Evolutionary conservation across 2,888 invertebrate genomes (phyloP).

Genomic region (Lapara coniferarum): DNA sequence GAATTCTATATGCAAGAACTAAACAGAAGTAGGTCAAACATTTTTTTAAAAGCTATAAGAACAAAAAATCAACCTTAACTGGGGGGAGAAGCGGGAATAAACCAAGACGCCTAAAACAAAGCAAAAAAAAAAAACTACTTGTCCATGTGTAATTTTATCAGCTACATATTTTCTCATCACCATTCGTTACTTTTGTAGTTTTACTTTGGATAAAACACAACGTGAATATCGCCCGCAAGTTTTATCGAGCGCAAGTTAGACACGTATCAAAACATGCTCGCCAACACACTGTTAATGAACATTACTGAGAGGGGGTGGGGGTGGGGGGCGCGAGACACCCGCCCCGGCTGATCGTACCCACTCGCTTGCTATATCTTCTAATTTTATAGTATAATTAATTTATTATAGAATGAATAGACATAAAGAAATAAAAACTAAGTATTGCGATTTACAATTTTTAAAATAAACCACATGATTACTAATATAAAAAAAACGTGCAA

Average conservation of each 20-base stretch:
- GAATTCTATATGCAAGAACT: no score
- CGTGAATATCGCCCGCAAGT: slow-evolving; percentile 32
- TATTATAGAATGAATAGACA: neutral
- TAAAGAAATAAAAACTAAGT: neutral
- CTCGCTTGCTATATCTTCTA: slow-evolving; percentile 3
- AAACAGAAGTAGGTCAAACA: no score
- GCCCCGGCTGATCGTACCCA: slow-evolving; percentile 39
- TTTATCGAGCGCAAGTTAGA: slow-evolving; percentile 64
- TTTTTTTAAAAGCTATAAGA: no score
- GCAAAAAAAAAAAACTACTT: no score
- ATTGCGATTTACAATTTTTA: neutral
- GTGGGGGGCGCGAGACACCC: slow-evolving; percentile 42
- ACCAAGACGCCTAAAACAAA: no score
- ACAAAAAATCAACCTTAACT: no score
- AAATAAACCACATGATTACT: neutral
- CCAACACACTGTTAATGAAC: slow-evolving; percentile 70
- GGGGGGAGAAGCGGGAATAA: no score
- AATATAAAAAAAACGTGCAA: neutral
- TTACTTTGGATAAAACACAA: slow-evolving; percentile 50
- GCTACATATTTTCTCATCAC: neutral
- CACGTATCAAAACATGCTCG: slow-evolving; percentile 76
- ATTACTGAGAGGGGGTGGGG: slow-evolving; percentile 42
- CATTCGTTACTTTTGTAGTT: neutral
- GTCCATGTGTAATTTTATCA: no score
- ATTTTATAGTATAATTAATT: neutral